These are phyloP conservation scores for Monomorium pharaonis DNA, from an alignment of 1,140 invertebrate species.

Conservation along the genomic window DNA sequence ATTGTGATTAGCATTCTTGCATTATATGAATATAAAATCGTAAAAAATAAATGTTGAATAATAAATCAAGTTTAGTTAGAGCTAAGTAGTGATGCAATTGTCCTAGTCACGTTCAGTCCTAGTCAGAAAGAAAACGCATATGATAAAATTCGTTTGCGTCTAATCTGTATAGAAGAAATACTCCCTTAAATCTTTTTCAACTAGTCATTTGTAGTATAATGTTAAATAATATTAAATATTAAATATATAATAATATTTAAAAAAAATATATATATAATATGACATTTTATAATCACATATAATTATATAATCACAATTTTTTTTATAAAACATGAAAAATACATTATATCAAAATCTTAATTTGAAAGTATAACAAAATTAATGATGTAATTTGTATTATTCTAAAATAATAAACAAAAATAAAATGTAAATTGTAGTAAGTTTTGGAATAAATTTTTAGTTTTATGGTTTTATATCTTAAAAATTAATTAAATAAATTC, in stretches of 20 bases:
- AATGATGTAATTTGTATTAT: neutral
- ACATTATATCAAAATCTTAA: no score
- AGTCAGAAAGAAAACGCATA: conserved; percentile 69
- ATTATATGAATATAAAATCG: conserved; percentile 74
- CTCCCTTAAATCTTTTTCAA: neutral
- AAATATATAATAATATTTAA: no score
- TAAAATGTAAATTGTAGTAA: neutral
- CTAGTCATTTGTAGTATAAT: neutral
- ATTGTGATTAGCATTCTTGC: conserved; percentile 71
- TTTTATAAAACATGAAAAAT: no score
- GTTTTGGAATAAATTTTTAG: no score
- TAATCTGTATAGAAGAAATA: neutral
- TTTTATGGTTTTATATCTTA: neutral
- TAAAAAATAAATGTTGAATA: conserved; percentile 80
- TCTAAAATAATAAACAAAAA: neutral
- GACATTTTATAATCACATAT: no score
- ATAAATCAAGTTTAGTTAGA: neutral
- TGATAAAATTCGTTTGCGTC: neutral
- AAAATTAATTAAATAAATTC: neutral
- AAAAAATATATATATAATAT: no score
- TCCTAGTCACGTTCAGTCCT: conserved; percentile 77
- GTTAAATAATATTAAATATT: no score
- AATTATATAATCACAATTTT: no score
- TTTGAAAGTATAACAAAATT: neutral
- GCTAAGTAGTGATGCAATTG: conserved; percentile 80